phyloP scores from a whole-genome alignment of 2,888 invertebrate species.

The Scaptomyza polygonia region DNA sequence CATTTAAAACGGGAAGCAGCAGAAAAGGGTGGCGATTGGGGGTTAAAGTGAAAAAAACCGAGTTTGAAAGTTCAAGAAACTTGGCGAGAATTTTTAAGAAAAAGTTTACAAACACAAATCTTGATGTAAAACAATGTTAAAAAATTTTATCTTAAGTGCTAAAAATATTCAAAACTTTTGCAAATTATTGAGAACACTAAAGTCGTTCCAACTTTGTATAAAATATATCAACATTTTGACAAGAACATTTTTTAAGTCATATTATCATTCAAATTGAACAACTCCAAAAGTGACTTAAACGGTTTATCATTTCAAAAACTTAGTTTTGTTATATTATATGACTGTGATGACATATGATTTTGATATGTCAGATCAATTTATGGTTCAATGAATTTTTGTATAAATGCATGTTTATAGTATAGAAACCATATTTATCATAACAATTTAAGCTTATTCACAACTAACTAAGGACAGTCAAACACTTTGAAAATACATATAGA shows the following conservation, averaged over 20 bases:
- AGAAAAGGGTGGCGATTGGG: background rate
- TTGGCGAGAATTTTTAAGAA: background rate
- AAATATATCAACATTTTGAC: background rate
- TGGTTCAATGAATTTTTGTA: too few species aligned
- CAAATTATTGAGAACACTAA: background rate
- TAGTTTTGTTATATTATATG: background rate
- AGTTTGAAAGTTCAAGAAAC: background rate
- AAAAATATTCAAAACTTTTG: background rate
- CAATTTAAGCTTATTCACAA: constrained; percentile 62
- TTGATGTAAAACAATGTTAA: background rate
- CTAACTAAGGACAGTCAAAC: constrained; percentile 21
- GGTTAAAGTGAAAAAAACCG: background rate
- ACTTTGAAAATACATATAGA: constrained; percentile 5
- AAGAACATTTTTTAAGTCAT: too few species aligned
- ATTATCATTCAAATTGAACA: too few species aligned
- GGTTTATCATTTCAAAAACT: background rate
- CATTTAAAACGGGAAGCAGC: constrained; percentile 24
- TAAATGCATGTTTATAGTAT: background rate
- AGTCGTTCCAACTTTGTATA: background rate
- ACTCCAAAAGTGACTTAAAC: too few species aligned
- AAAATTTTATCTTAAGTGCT: constrained; percentile 3
- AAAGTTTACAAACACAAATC: background rate
- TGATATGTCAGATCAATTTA: background rate
- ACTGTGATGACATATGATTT: background rate
- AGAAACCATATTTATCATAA: constrained; percentile 28